phyloP scores from a whole-genome alignment of 2,113 vertebrate species.

The Silurus meridionalis region DNA sequence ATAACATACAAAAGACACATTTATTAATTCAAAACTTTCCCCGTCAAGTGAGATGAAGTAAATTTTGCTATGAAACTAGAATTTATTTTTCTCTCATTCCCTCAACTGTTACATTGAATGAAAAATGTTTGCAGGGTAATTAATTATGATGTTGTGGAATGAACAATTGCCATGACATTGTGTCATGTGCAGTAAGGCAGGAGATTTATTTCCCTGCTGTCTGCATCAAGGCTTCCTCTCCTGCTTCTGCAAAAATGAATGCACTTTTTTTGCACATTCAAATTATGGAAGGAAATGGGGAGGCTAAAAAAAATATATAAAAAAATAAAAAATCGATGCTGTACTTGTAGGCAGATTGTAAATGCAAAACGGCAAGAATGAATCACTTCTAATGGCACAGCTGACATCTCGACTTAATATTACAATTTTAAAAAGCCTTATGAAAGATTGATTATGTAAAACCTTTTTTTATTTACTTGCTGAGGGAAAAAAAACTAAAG shows the following conservation, averaged over 20 bases:
- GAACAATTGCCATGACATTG: slow-evolving; percentile 75
- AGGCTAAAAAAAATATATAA: slow-evolving; percentile 39
- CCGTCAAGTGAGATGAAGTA: not conserved
- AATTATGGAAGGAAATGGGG: slow-evolving; percentile 75
- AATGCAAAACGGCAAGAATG: slow-evolving; percentile 78
- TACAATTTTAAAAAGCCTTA: slow-evolving; percentile 74
- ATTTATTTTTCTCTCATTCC: slow-evolving; percentile 10
- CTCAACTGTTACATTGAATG: slow-evolving; percentile 63
- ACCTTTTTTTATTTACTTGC: slow-evolving; percentile 75
- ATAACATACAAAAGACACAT: not conserved
- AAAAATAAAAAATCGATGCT: slow-evolving; percentile 70
- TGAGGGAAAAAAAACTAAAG: slow-evolving; percentile 48
- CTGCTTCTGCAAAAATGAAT: slow-evolving; percentile 72
- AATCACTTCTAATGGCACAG: slow-evolving; percentile 79
- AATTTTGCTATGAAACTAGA: not conserved
- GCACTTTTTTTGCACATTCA: slow-evolving; percentile 73
- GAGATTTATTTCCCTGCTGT: slow-evolving; percentile 75
- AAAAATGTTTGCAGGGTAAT: slow-evolving; percentile 76
- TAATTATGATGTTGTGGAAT: slow-evolving; percentile 78
- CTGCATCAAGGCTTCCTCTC: slow-evolving; percentile 61
- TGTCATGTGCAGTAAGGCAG: slow-evolving; percentile 75
- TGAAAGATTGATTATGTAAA: slow-evolving; percentile 79
- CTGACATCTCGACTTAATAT: slow-evolving; percentile 80
- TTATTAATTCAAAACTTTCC: not conserved
- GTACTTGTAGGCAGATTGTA: slow-evolving; percentile 76